Base-by-base conservation (phyloP, 1,140 invertebrate species). In the Anthonomus grandis region DNA sequence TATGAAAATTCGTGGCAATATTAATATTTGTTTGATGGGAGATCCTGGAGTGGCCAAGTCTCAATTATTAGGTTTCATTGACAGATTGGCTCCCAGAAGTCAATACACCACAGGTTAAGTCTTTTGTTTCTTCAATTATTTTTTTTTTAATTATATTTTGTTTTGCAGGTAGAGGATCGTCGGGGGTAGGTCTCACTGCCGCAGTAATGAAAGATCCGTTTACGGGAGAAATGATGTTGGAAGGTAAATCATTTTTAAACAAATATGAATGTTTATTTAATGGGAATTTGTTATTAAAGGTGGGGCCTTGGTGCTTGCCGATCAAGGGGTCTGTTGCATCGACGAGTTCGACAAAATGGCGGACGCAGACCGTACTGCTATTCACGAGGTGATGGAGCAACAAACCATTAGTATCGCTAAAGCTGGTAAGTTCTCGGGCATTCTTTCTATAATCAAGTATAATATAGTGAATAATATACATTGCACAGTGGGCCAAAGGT, bases 261-360 rank as follows among this genome's bases (percentile, higher is more conserved):
- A n/a, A n/a, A 12, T 45, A 12, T 12, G 10, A 23, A 15, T 39
- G 37, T 39, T 12, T 17, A 39, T 6, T 22, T 45, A 45, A 45
- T 23, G 10, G 9, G 12, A 15, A 5, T 47, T 47, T n/a, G n/a
- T 31, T 47, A 15, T 51, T 54, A 15, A 25, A 55, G 52, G 96
- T 24, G 97, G 97, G 17, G 95, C 97, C n/a, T 76, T 99, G 1
- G 97, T 99, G 9, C 72, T 99, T 39, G 97, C 97, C 12, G 97
- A 99, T 79, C 87, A 95, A 69, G 89, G 97, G 18, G 91, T 99
- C 27, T 99, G 97, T 73, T 99, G 97, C 71, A 99, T 99, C 74
- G 97, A 99, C 71, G 97, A 99, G 78, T 99, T 99, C 77, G 97
- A 99, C 75, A 99, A 99, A 78, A 99, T 99, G 96, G 89, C 94